phyloP scores from a whole-genome alignment of 2,797 vertebrate species.

The Eidolon dupreanum region DNA sequence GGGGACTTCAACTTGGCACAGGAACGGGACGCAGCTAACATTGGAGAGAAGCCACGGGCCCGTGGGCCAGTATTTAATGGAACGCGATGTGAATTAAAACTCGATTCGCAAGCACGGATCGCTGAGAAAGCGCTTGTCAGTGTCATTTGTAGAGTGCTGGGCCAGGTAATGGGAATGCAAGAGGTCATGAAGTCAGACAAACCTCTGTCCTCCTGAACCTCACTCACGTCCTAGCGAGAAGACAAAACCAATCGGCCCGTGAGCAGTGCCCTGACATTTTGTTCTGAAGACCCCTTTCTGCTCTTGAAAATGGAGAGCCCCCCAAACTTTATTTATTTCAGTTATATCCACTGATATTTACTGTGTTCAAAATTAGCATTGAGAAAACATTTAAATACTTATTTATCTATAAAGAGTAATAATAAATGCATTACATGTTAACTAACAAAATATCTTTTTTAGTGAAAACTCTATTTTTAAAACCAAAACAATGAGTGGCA shows the following conservation, averaged over 20 bases:
- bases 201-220: neutral
- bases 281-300: neutral
- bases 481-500: neutral
- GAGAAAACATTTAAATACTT: neutral
- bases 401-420: neutral
- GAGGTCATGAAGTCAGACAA: fast-evolving
- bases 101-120: neutral
- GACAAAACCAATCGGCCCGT: neutral
- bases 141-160: neutral
- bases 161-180: fast-evolving
- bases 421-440: neutral
- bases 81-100: neutral
- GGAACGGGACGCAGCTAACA: neutral
- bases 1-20: neutral
- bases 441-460: neutral
- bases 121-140: neutral
- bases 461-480: neutral
- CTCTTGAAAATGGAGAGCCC: neutral
- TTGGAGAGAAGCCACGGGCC: neutral
- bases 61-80: fast-evolving
- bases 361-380: neutral
- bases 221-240: neutral
- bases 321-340: neutral
- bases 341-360: neutral
- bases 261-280: neutral